Evolutionary conservation across 2,113 vertebrate genomes (phyloP).

Genomic region (Dissostichus mawsoni): DNA sequence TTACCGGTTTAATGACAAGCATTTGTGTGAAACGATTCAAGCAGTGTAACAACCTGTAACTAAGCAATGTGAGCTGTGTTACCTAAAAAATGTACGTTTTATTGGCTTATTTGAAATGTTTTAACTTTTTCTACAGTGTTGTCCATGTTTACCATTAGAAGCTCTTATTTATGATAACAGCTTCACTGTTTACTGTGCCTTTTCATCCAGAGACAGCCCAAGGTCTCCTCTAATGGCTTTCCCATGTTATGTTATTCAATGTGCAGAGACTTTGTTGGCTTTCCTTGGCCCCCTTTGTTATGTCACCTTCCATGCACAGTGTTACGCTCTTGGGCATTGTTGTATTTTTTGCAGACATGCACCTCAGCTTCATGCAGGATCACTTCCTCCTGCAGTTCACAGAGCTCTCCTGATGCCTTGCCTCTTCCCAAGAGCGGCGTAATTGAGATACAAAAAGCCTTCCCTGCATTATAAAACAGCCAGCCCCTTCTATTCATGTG

Average conservation of each 20-base stretch:
- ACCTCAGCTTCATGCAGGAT: conserved; percentile 11
- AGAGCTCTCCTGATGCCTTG: too few species aligned
- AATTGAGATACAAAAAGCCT: conserved; percentile 53
- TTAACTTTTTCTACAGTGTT: too few species aligned
- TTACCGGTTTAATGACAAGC: too few species aligned
- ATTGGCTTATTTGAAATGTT: too few species aligned
- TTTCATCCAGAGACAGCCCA: conserved; percentile 25
- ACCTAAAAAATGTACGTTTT: too few species aligned
- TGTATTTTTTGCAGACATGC: conserved; percentile 9
- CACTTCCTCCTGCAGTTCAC: not conserved
- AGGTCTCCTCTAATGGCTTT: conserved; percentile 48
- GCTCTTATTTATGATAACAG: not conserved
- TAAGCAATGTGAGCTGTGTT: too few species aligned
- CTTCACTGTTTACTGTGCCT: not conserved
- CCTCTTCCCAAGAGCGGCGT: not conserved
- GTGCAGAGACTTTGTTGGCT: conserved; percentile 9
- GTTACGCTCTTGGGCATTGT: not conserved
- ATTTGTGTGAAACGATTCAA: too few species aligned
- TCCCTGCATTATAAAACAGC: conserved; percentile 58
- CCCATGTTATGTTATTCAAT: conserved; percentile 5
- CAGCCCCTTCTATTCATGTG: conserved; percentile 72
- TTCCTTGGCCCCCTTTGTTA: not conserved
- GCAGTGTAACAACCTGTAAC: too few species aligned
- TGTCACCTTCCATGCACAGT: not conserved
- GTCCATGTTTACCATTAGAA: not conserved